Conservation (phyloP, 1,140 invertebrate genomes). For the Scylla paramamosain region DNA sequence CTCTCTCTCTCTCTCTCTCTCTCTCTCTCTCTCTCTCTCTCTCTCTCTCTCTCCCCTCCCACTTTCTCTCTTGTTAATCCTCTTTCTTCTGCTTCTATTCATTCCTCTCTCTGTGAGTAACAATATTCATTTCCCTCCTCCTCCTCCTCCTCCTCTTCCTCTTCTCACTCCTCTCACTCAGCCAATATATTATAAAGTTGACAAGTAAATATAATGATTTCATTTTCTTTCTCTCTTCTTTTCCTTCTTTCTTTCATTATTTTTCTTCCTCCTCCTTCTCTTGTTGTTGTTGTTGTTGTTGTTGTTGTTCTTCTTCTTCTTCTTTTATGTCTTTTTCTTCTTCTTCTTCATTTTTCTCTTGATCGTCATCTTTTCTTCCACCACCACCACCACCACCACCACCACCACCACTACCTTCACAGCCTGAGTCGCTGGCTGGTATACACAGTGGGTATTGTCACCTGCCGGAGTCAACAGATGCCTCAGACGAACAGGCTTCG, state of each 20-base stretch:
- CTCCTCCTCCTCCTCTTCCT: too few species aligned
- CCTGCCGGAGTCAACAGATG: background rate
- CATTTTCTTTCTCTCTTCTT: background rate
- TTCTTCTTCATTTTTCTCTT: background rate
- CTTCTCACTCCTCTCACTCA: too few species aligned
- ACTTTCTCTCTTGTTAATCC: background rate
- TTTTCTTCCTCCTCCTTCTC: background rate
- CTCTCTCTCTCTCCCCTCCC: background rate
- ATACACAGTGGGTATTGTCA: background rate
- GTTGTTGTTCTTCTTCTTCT: background rate
- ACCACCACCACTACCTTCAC: background rate
- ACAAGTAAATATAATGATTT: background rate
- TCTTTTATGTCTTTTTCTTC: background rate
- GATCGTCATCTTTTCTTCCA: background rate
- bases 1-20: background rate
- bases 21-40: background rate
- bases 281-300: background rate
- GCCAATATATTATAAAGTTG: too few species aligned
- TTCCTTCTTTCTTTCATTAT: background rate
- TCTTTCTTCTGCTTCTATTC: too few species aligned
- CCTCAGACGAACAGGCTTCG: constrained; percentile 14
- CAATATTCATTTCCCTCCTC: too few species aligned
- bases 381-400: background rate
- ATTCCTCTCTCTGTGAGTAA: too few species aligned
- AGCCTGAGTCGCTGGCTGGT: background rate